Conservation (phyloP, 2,888 invertebrate genomes). For the Callinectes sapidus region DNA sequence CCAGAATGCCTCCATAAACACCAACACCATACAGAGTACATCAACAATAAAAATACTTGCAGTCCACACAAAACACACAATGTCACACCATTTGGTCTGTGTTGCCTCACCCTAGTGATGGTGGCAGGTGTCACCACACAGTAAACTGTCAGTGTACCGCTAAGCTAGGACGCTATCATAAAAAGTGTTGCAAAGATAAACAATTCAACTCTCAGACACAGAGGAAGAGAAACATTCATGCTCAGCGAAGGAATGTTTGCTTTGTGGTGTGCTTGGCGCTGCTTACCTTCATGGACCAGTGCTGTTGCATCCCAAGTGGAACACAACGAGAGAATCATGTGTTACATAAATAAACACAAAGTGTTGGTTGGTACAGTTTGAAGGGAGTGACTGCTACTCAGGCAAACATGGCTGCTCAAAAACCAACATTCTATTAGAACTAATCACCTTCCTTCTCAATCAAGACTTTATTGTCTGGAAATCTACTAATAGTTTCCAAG, state of each 20-base stretch:
- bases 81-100: background rate
- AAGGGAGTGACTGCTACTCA: background rate
- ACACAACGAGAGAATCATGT: conserved; percentile 52
- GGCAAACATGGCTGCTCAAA: background rate
- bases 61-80: background rate
- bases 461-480: background rate
- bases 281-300: conserved; percentile 72
- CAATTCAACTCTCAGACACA: background rate
- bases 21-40: background rate
- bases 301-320: conserved; percentile 60
- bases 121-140: background rate
- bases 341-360: conserved; percentile 44
- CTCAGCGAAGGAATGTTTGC: background rate
- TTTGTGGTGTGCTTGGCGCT: conserved; percentile 45
- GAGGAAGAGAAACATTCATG: conserved; percentile 46
- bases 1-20: background rate
- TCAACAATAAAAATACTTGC: background rate
- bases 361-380: background rate
- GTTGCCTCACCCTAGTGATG: background rate
- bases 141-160: background rate
- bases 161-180: background rate
- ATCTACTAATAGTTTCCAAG: background rate
- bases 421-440: background rate
- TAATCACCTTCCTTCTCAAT: background rate
- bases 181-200: background rate